Conservation (phyloP, 1,140 invertebrate species). For the Metaphire vulgaris region DNA sequence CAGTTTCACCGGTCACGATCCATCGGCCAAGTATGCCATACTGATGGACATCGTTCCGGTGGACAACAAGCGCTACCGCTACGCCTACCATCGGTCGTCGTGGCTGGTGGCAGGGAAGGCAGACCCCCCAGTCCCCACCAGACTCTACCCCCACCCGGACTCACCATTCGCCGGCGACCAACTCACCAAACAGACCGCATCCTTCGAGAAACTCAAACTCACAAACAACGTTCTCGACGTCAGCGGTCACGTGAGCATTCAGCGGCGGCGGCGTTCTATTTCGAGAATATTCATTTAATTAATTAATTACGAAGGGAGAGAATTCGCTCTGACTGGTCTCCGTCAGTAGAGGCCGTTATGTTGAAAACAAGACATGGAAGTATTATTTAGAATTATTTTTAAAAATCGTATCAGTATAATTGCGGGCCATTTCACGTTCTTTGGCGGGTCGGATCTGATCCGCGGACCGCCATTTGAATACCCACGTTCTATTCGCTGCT, state of each 20-base stretch:
- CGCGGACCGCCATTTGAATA: too few relatives aligned
- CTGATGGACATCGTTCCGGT: slow-evolving; percentile 94
- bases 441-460: too few relatives aligned
- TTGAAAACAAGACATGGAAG: too few relatives aligned
- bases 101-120: slow-evolving; percentile 98
- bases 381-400: too few relatives aligned
- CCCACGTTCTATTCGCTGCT: too few relatives aligned
- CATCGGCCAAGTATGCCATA: slow-evolving; percentile 72
- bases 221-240: slow-evolving; percentile 99
- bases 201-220: slow-evolving; percentile 98
- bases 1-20: slow-evolving; percentile 75
- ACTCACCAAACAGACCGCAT: slow-evolving; percentile 90
- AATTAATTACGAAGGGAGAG: too few relatives aligned
- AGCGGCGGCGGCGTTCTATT: background rate
- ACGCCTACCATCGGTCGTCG: slow-evolving; percentile 94
- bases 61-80: slow-evolving; percentile 94
- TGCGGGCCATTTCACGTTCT: too few relatives aligned
- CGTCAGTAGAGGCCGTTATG: too few relatives aligned
- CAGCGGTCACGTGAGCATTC: slow-evolving; percentile 83
- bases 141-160: slow-evolving; percentile 94
- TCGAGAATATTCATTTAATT: too few relatives aligned
- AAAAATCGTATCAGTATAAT: too few relatives aligned
- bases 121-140: slow-evolving; percentile 78
- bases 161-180: slow-evolving; percentile 94
- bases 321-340: too few relatives aligned